phyloP scores from a whole-genome alignment of 1,140 invertebrate species.

The Drosophila quadrilineata region DNA sequence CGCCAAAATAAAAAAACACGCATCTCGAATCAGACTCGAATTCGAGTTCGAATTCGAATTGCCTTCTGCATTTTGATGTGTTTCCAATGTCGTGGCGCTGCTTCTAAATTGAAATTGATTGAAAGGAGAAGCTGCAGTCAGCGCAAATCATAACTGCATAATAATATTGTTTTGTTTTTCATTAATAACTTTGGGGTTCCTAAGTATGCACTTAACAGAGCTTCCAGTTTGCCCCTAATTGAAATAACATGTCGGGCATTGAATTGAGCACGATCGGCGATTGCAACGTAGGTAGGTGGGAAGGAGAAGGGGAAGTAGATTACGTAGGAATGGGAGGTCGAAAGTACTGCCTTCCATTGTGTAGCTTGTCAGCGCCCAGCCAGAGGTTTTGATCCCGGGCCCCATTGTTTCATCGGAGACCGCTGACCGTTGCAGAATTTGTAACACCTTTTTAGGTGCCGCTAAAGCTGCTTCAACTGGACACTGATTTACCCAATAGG shows the following conservation, averaged over 20 bases:
- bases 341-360: no score
- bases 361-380: constrained; percentile 45
- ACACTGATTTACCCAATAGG: constrained; percentile 36
- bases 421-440: constrained; percentile 13
- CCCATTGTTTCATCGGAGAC: constrained; percentile 6
- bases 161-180: constrained; percentile 62
- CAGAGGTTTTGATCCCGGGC: constrained; percentile 35
- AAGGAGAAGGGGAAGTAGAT: not conserved
- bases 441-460: constrained; percentile 9
- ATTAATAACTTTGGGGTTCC: constrained; percentile 33
- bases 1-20: constrained; percentile 34
- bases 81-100: constrained; percentile 32
- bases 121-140: not conserved
- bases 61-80: not conserved
- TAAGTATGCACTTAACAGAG: constrained; percentile 60
- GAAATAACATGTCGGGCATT: constrained; percentile 38
- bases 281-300: not conserved
- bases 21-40: no score
- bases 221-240: constrained; percentile 54
- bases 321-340: no score
- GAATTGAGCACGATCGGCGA: not conserved
- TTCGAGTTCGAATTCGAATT: no score
- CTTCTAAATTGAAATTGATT: constrained; percentile 49
- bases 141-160: no score
- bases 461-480: not conserved